Evolutionary conservation across 2,888 invertebrate species (phyloP), one percentile per base, ranked within the genome.

Genomic region (Diarsia mendica): DNA sequence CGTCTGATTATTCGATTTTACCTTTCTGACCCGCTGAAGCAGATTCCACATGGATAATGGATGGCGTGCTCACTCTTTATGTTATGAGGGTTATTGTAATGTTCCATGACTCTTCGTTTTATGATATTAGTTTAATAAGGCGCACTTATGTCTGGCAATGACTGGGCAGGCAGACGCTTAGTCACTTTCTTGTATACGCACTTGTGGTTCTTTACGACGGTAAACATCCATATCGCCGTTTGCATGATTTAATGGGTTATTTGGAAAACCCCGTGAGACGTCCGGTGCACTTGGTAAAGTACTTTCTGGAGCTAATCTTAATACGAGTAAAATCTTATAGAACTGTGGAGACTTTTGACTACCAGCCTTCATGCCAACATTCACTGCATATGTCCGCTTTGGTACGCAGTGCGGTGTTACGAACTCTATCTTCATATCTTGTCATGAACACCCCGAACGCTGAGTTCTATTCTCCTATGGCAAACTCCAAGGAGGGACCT

Each of bases 211-310:
- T 78, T 78, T 67, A 78, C 44, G 72, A 65, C 5, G 20, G 48
- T 74, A 74, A 79, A 79, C 80, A 68, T 79, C 64, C 73, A 53
- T 55, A n/a, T 13, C n/a, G 60, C 15, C 23, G 53, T 65, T 39
- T 44, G 39, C 44, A 65, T 23, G 55, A 51, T 72, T 79, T 67
- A 58, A 11, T 53, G 39, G 51, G 53, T 72, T 67, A 15, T 72
- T 71, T n/a, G 44, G 23, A 44, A 66, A 68, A 18, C 39, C 51
- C 61, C n/a, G 13, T 39, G n/a, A 20, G 55, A 28, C 64, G 6
- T 70, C 64, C 70, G 64, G 64, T 65, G 70, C 23, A 65, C 4
- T 64, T 20, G 18, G 58, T 55, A 9, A 20, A 23, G 20, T 53
- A 64, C 15, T 74, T n/a, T n/a, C 23, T 48, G 55, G 39, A 20